Evolutionary conservation across 2,797 vertebrate genomes (phyloP), one percentile per base, ranked within the genome.

Genomic region (Crenuchus spilurus): DNA sequence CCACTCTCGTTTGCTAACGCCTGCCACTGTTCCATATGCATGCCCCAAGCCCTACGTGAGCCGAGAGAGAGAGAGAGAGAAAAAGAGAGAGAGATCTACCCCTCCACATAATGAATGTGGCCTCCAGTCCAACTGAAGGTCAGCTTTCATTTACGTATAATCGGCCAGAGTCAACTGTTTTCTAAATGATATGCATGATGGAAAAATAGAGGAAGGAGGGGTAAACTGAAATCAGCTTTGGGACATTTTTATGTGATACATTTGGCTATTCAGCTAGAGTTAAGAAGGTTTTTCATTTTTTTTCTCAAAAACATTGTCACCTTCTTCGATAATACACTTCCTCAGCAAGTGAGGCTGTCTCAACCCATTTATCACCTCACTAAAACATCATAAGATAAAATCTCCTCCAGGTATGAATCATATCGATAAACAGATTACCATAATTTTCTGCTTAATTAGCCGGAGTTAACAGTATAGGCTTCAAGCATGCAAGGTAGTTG

Each of bases 61-160:
- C 86, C 81, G 84, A 85, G 90, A 88, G 89, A 91, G 89, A 90
- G 89, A 90, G 89, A n/a, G 41, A 42, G 41, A 42, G 13, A 42
- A 9, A 42, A 2, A 42, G 41, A 42, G 7, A 7, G 7, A 42
- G 7, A 16, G 2, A 54, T 55, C 87, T 90, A 85, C 88, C 88
- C 82, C 24, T 89, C 82, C 85, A 89, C 90, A 92, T 93, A 92
- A 93, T 93, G 91, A 92, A 93, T 92, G 91, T 90, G 88, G 93
- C 91, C 92, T 91, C 91, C 91, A 90, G 90, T 89, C 90, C 88
- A 86, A 84, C 90, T 91, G 92, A 93, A 94, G 93, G 92, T 96
- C 96, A 96, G 94, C 95, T 95, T 96, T 98, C 96, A 98, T 96
- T 97, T 98, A 93, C 91, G 91, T 90, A 90, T 92, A 93, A 93